Base-by-base conservation (phyloP, 2,888 invertebrate species). In the Osmoderma eremita region DNA sequence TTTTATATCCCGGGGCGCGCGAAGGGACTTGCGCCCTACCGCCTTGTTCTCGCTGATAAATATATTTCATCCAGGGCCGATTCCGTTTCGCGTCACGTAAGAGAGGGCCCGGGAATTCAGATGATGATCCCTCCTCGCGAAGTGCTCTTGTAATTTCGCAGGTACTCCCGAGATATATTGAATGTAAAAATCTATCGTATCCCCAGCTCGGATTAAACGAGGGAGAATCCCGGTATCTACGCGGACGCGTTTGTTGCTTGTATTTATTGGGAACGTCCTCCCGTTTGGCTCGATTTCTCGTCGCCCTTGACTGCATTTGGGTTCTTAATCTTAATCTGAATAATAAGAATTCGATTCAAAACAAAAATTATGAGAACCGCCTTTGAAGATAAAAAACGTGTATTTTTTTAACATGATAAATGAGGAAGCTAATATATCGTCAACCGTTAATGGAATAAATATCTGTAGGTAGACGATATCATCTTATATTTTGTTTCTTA, bases 61-160 rank as follows among this genome's bases (percentile, higher is more conserved):
- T 56, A 56, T 56, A 56, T 56, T 56, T 56, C 56, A 13, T 56
- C 50, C 22, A 42, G 20, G 56, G 56, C 20, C 56, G 41, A 56
- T 56, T 56, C 56, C 56, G 18, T 56, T 56, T 56, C 56, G 13
- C 56, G 41, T 56, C 56, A 56, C 56, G 56, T 56, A 56, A 56
- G 41, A 20, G 39, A 39, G 41, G 41, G 20, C n/a, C 22, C 56
- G 41, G 41, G 41, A 56, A 56, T 56, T 56, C 56, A 20, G 13
- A 22, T 13, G 56, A 13, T 22, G 56, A 56, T 56, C 56, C 39
- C 22, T 20, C 20, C 22, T 20, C n/a, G 41, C 41, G 56, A 22
- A 41, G 56, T 18, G 22, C 56, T 15, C 39, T 22, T 41, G 56
- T 39, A 56, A 56, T 56, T 56, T 56, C 20, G 41, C 56, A 56